Evolutionary conservation across 2,888 invertebrate genomes (phyloP).

Genomic region (Lepidocyrtoides sp.): DNA sequence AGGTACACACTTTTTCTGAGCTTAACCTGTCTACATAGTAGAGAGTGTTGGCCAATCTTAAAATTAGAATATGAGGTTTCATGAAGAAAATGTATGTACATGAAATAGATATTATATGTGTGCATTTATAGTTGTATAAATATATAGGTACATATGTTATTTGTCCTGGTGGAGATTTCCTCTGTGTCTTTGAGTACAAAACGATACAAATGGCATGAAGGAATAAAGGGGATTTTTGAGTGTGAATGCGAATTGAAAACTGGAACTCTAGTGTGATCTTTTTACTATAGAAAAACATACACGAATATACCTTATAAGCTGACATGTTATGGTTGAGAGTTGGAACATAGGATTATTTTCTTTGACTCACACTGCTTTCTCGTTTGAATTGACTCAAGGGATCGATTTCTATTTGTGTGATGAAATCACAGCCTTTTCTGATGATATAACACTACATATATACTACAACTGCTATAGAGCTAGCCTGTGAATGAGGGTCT

Average conservation of each 20-base stretch:
- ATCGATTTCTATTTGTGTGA: constrained; percentile 67
- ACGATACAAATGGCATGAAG: constrained; percentile 21
- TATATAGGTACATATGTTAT: neutral
- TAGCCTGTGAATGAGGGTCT: too few species aligned
- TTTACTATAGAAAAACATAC: too few species aligned
- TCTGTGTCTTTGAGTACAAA: neutral
- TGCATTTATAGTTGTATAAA: too few species aligned
- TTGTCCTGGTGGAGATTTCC: neutral
- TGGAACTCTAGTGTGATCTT: neutral
- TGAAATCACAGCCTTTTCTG: constrained; percentile 48
- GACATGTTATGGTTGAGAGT: neutral
- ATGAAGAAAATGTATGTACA: neutral
- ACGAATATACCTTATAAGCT: too few species aligned
- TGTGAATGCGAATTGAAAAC: constrained; percentile 19
- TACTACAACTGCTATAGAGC: too few species aligned
- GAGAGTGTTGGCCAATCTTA: too few species aligned
- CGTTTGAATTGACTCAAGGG: constrained; percentile 53
- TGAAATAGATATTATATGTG: too few species aligned
- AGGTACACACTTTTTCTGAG: neutral
- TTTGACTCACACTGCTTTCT: neutral
- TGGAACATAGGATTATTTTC: neutral
- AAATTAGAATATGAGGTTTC: neutral
- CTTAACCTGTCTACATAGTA: neutral
- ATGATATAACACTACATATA: too few species aligned
- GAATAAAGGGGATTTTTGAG: constrained; percentile 18